Conservation (phyloP, 2,888 invertebrate genomes). For the Polydrusus cervinus region DNA sequence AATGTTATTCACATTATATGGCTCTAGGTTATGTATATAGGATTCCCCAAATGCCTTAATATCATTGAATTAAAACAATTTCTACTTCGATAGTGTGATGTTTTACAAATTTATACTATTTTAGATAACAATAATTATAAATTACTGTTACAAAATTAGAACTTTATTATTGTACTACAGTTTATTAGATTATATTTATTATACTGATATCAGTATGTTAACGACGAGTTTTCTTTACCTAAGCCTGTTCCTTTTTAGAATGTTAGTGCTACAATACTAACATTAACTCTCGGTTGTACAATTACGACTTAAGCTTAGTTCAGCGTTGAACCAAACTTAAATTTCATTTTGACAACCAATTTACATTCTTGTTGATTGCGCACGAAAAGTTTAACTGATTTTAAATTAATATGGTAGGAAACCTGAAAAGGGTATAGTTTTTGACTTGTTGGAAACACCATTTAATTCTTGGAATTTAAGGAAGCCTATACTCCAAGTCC, state of each 20-base stretch:
- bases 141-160: constrained; percentile 35
- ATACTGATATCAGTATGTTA: constrained; percentile 28
- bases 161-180: constrained; percentile 35
- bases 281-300: too few relatives aligned
- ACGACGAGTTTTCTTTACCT: constrained; percentile 2
- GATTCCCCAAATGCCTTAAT: constrained; percentile 38
- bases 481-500: too few relatives aligned
- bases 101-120: constrained; percentile 40
- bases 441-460: too few relatives aligned
- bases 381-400: too few relatives aligned
- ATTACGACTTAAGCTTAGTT: too few relatives aligned
- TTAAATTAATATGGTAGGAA: too few relatives aligned
- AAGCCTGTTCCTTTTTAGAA: background rate
- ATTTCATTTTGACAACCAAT: too few relatives aligned
- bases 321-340: too few relatives aligned
- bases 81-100: constrained; percentile 38
- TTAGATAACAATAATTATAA: constrained; percentile 41
- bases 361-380: too few relatives aligned
- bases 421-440: too few relatives aligned
- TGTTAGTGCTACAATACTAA: too few relatives aligned
- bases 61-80: constrained; percentile 27
- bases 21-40: background rate
- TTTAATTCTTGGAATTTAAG: too few relatives aligned
- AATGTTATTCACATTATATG: constrained; percentile 1
- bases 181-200: constrained; percentile 38